Conservation (phyloP, 2,797 vertebrate genomes). For the Xenops minutus region DNA sequence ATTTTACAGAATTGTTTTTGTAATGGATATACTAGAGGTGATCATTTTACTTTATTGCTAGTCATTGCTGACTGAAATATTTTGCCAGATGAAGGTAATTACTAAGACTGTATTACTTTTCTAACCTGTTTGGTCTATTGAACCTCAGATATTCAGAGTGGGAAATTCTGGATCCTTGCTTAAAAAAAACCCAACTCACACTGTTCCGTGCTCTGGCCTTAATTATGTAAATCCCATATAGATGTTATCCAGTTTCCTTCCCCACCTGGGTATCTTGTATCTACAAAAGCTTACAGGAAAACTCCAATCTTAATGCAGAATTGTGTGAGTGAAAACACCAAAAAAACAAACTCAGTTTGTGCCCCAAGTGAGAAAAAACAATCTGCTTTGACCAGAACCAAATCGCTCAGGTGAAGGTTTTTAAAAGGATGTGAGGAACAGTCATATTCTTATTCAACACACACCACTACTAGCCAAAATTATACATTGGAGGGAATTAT, state of each 20-base stretch:
- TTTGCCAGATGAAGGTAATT: constrained; percentile 76
- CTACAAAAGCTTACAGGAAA: background rate
- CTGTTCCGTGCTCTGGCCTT: constrained; percentile 8
- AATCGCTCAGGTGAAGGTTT: background rate
- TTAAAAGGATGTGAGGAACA: background rate
- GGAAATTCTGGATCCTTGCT: constrained; percentile 31
- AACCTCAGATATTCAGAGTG: background rate
- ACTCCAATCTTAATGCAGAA: background rate
- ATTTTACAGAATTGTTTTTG: constrained; percentile 72
- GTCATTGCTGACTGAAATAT: constrained; percentile 69
- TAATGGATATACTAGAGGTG: constrained; percentile 69
- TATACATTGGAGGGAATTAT: background rate
- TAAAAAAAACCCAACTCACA: background rate
- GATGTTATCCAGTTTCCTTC: background rate
- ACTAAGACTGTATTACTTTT: constrained; percentile 65
- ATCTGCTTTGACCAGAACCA: background rate
- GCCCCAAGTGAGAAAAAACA: background rate
- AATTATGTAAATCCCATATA: background rate
- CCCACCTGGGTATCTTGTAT: background rate
- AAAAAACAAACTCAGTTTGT: background rate
- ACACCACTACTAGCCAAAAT: background rate
- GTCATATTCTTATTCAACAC: background rate
- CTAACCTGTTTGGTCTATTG: constrained; percentile 48
- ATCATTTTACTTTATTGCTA: constrained; percentile 70
- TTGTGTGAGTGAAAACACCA: background rate